Evolutionary conservation across 2,888 invertebrate genomes (phyloP).

Genomic region (Drosophila mulleri): DNA sequence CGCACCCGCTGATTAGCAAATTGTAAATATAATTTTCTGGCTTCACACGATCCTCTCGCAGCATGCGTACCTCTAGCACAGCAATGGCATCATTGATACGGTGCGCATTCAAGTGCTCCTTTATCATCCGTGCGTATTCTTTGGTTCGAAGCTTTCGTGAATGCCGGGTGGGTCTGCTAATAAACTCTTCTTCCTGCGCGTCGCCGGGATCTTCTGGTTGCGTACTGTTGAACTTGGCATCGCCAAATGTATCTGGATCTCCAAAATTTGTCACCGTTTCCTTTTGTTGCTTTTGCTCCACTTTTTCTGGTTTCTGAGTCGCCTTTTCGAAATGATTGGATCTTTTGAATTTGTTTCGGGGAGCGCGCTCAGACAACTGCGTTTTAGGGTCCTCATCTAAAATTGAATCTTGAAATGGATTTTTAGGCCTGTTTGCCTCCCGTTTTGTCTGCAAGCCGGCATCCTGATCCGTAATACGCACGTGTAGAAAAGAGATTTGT

Average conservation of each 20-base stretch:
- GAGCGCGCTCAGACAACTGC: background rate
- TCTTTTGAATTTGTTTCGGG: slow-evolving; percentile 7
- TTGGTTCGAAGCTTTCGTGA: slow-evolving; percentile 87
- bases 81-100: slow-evolving; percentile 91
- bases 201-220: slow-evolving; percentile 86
- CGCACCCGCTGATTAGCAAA: slow-evolving; percentile 93
- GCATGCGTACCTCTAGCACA: slow-evolving; percentile 91
- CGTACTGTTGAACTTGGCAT: slow-evolving; percentile 32
- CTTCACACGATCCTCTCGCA: slow-evolving; percentile 91
- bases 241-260: slow-evolving; percentile 79
- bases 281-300: slow-evolving; percentile 1
- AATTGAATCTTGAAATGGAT: slow-evolving; percentile 28
- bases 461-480: slow-evolving; percentile 76
- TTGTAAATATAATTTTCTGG: slow-evolving; percentile 93
- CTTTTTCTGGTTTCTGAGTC: background rate
- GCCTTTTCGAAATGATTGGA: background rate
- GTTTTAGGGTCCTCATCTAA: slow-evolving; percentile 9
- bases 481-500: slow-evolving; percentile 59
- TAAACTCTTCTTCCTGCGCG: slow-evolving; percentile 87
- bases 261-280: slow-evolving; percentile 30
- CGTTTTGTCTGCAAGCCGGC: slow-evolving; percentile 67
- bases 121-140: slow-evolving; percentile 90
- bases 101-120: slow-evolving; percentile 87
- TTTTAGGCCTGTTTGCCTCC: slow-evolving; percentile 48
- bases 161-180: slow-evolving; percentile 86